These are phyloP conservation scores for Oligia strigilis DNA, from an alignment of 2,888 invertebrate species.

Conservation along the genomic window DNA sequence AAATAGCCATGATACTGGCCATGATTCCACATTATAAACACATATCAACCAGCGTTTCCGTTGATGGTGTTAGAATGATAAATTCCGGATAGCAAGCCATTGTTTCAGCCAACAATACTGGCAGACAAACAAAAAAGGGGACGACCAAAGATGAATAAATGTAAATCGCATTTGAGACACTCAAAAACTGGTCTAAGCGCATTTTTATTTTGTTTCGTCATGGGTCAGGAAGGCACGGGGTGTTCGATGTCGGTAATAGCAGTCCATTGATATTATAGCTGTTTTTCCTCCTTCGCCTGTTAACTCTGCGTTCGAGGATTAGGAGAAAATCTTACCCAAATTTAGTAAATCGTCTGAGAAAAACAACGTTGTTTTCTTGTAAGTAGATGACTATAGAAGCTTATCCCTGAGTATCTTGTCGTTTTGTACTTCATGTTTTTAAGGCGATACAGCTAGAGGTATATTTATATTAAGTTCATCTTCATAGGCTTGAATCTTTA, in stretches of 20 bases:
- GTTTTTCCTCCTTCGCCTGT: conserved; percentile 48
- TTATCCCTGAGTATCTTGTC: conserved; percentile 31
- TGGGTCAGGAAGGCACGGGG: conserved; percentile 50
- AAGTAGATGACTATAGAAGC: conserved; percentile 39
- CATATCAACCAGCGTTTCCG: conserved; percentile 88
- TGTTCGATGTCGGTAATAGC: conserved; percentile 45
- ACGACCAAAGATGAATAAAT: conserved; percentile 85
- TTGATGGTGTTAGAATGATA: conserved; percentile 89
- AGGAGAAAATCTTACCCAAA: conserved; percentile 39
- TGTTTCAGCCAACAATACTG: conserved; percentile 88
- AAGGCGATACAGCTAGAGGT: background rate
- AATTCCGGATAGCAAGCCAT: conserved; percentile 88
- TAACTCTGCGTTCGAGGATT: conserved; percentile 32
- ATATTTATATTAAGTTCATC: conserved; percentile 11
- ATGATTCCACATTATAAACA: conserved; percentile 88
- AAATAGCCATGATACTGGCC: conserved; percentile 85
- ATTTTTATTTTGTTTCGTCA: conserved; percentile 66
- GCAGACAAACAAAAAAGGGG: conserved; percentile 84
- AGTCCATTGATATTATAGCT: conserved; percentile 58
- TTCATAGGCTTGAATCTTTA: conserved; percentile 10
- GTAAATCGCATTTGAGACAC: conserved; percentile 82
- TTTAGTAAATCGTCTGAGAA: conserved; percentile 43
- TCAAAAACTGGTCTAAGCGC: conserved; percentile 80
- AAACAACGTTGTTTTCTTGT: conserved; percentile 44
- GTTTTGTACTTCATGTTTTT: conserved; percentile 33